Conservation (phyloP, 2,888 invertebrate species). For the Acronicta leporina region DNA sequence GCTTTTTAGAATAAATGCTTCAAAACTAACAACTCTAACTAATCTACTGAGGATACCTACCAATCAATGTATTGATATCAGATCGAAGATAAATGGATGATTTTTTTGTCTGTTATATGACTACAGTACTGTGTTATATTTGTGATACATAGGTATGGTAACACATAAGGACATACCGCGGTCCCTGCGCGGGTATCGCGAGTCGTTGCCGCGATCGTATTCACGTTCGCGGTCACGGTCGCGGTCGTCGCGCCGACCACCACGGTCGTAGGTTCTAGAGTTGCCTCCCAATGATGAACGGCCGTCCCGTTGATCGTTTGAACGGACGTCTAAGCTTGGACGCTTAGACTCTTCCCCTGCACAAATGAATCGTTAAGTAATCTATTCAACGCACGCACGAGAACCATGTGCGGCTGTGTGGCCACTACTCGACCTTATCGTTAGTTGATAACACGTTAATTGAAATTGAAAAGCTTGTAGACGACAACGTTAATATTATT, state of each 20-base stretch:
- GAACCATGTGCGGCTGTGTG: conserved; percentile 11
- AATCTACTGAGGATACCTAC: conserved; percentile 39
- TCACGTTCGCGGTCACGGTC: conserved; percentile 89
- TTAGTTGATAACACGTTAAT: conserved; percentile 27
- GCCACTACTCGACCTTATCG: conserved; percentile 28
- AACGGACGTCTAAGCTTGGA: conserved; percentile 84
- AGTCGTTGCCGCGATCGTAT: conserved; percentile 88
- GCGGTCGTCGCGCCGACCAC: conserved; percentile 88
- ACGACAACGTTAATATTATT: conserved; percentile 18
- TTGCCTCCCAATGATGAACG: conserved; percentile 85
- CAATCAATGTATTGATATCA: conserved; percentile 44
- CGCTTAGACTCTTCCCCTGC: conserved; percentile 87
- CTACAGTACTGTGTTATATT: conserved; percentile 27
- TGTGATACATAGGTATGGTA: conserved; percentile 33
- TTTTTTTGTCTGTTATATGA: conserved; percentile 33
- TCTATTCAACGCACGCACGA: conserved; percentile 29
- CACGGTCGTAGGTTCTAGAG: conserved; percentile 85
- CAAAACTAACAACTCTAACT: neutral
- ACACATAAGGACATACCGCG: conserved; percentile 73
- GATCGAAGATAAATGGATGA: conserved; percentile 40
- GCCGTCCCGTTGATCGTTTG: conserved; percentile 80
- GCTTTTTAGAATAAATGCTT: conserved; percentile 4
- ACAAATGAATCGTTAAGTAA: conserved; percentile 49
- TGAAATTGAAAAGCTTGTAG: conserved; percentile 21
- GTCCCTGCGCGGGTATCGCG: conserved; percentile 87